These are phyloP conservation scores for Grallaria varia DNA, from an alignment of 2,113 vertebrate species.

Conservation along the genomic window DNA sequence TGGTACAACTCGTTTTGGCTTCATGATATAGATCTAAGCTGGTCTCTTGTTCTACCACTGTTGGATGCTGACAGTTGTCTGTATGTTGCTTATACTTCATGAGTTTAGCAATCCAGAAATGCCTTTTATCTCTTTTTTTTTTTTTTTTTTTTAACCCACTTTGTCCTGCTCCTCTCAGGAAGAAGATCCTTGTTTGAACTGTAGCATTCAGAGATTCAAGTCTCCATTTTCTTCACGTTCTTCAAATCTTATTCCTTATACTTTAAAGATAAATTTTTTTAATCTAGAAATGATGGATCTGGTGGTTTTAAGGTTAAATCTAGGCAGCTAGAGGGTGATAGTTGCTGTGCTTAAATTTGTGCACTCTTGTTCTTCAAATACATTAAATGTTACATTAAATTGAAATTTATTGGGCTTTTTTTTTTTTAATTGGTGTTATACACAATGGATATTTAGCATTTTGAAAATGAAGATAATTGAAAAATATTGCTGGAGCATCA, in stretches of 20 bases:
- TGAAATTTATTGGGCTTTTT: background rate
- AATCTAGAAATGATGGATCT: background rate
- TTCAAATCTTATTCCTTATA: background rate
- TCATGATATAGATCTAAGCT: background rate
- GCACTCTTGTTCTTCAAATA: background rate
- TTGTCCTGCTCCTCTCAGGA: background rate
- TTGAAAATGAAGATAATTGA: background rate
- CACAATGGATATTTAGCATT: background rate
- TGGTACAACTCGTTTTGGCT: background rate
- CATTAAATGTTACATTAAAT: background rate
- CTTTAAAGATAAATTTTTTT: background rate
- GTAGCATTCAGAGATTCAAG: background rate
- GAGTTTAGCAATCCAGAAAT: background rate
- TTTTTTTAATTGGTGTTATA: background rate
- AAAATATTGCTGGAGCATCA: background rate
- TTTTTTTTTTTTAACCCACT: background rate
- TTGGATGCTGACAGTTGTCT: background rate
- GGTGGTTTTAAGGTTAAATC: background rate
- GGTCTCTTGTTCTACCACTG: background rate
- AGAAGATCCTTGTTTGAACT: background rate
- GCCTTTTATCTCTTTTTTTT: background rate
- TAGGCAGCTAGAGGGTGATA: background rate
- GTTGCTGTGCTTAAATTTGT: background rate
- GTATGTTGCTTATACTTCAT: background rate
- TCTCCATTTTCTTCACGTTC: background rate